Base-by-base conservation (phyloP, 2,888 invertebrate species). In the Caenorhabditis becei region DNA sequence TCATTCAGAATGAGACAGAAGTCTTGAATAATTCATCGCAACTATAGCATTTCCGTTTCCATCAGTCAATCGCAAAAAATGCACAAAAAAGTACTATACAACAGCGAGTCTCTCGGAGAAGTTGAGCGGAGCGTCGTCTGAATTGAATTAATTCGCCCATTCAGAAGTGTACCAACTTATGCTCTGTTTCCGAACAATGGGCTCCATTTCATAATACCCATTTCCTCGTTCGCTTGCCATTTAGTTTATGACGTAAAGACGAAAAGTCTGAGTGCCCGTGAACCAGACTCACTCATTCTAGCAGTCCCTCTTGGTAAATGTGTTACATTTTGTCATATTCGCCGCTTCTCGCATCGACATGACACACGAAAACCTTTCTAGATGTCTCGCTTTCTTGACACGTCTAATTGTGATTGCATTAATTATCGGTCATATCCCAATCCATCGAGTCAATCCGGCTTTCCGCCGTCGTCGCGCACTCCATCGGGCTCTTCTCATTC, bases 391-490 rank as follows among this genome's bases (percentile, higher is more conserved):
- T 66, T 67, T 79, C 58, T 62, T 79, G 79, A 79, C 79, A 70
- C 32, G 66, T 54, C 62, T 67, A 72, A 79, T 72, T 67, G 79
- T 79, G 79, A 79, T 79, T 79, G 66, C 72, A 79, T 79, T 79
- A 79, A 79, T 72, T 79, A 79, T 72, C 72, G 75, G 66, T 75
- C 75, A 74, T 65, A 74, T 65, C 74, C 32, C 47, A 69, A 66
- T 66, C 54, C 56, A 67, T 67, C 67, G 47, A 47, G 47, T 56
- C 63, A 72, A 63, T 63, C 63, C 26, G 47, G 49, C 56, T 47
- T 56, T 70, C 32, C 8, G 37, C 26, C 18, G 59, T 23, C 7
- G 11, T 7, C 41, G 14, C 11, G 7, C 26, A 71, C 58, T 74
- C 72, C 35, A 58, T 56, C 28, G 51, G n/a, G 58, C 67, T 37